Evolutionary conservation across 2,113 vertebrate species (phyloP).

Genomic region (Hypocryptadius cinnamomeus): DNA sequence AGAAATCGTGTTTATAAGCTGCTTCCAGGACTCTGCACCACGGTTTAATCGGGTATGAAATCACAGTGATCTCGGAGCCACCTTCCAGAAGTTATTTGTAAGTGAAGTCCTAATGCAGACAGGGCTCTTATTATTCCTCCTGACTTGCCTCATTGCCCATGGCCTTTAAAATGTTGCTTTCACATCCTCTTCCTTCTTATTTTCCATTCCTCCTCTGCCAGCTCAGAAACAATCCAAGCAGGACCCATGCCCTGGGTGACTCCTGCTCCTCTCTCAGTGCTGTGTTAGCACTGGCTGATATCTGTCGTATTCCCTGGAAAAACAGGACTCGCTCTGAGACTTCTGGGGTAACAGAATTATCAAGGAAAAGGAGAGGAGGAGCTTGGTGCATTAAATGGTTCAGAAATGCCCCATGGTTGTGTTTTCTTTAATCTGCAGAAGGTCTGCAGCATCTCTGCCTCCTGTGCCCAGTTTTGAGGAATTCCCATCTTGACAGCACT

Average conservation of each 20-base stretch:
- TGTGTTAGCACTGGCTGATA: not conserved
- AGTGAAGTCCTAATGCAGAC: not conserved
- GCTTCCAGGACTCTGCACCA: not conserved
- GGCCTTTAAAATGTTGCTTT: not conserved
- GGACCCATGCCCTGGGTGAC: not conserved
- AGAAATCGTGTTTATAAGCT: not conserved
- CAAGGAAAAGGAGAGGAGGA: not conserved
- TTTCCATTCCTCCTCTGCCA: not conserved
- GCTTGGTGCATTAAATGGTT: not conserved
- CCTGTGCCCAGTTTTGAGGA: not conserved
- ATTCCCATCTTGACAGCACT: not conserved
- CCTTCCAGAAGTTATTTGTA: not conserved
- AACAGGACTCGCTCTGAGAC: not conserved
- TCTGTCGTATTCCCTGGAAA: not conserved
- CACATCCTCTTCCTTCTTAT: not conserved
- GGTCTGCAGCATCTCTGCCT: not conserved
- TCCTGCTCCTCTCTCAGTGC: not conserved
- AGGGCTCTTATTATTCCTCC: not conserved
- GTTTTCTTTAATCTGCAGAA: not conserved
- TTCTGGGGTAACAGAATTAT: not conserved
- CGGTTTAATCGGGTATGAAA: constrained; percentile 5
- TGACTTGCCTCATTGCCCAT: not conserved
- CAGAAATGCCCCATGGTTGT: not conserved
- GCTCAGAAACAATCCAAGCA: not conserved
- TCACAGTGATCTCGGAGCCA: not conserved